These are phyloP conservation scores for Caenorhabditis wallacei DNA, from an alignment of 2,888 invertebrate genomes.

Conservation along the genomic window DNA sequence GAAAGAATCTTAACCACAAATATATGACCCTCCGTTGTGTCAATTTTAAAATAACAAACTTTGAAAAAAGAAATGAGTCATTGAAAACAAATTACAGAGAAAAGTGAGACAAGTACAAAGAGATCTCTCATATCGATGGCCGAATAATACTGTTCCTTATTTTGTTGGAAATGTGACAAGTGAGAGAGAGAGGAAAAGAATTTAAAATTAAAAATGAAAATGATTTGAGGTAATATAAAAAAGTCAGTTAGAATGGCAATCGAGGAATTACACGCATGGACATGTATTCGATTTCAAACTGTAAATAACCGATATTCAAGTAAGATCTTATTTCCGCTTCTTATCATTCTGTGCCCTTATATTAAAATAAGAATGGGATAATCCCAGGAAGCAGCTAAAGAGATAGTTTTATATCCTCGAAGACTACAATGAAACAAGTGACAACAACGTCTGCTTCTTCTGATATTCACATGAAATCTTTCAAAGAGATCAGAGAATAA, in stretches of 20 bases:
- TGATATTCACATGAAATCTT: slow-evolving; percentile 16
- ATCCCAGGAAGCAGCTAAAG: no score
- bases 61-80: slow-evolving; percentile 25
- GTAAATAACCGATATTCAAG: slow-evolving; percentile 33
- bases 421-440: neutral
- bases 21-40: slow-evolving; percentile 8
- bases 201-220: neutral
- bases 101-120: slow-evolving; percentile 67
- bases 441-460: slow-evolving; percentile 3
- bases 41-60: slow-evolving; percentile 50
- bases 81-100: slow-evolving; percentile 51
- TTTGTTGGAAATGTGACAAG: slow-evolving; percentile 64
- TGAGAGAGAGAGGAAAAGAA: slow-evolving; percentile 1
- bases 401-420: neutral
- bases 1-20: slow-evolving; percentile 32
- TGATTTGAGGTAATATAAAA: slow-evolving; percentile 44
- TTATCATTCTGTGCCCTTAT: no score
- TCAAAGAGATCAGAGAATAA: neutral
- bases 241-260: slow-evolving; percentile 62
- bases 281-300: slow-evolving; percentile 55
- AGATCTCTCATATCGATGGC: slow-evolving; percentile 67
- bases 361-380: neutral
- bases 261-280: slow-evolving; percentile 44
- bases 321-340: slow-evolving; percentile 3
- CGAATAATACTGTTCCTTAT: slow-evolving; percentile 60